Conservation (phyloP, 2,797 vertebrate species). For the Eurystomus glaucurus region DNA sequence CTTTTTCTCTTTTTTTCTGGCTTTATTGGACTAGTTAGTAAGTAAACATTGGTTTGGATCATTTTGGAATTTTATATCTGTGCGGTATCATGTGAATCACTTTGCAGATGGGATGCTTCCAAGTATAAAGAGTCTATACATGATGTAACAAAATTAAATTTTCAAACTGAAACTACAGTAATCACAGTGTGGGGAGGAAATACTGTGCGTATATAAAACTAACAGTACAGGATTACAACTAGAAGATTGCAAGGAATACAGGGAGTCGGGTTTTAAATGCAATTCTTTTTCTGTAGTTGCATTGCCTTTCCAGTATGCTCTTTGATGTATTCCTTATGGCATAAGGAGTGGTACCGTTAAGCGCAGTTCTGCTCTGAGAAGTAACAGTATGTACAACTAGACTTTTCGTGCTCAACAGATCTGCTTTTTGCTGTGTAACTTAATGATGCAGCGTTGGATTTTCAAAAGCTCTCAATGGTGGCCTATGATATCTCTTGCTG, state of each 20-base stretch:
- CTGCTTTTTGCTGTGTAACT: neutral
- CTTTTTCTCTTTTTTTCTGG: fast-evolving
- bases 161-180: neutral
- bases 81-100: neutral
- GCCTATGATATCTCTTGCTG: neutral
- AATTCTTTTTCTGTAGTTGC: neutral
- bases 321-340: neutral
- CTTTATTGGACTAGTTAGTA: neutral
- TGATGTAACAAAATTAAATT: conserved; percentile 15
- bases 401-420: neutral
- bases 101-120: neutral
- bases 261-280: neutral
- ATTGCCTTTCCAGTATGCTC: neutral
- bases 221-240: neutral
- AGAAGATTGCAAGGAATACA: neutral
- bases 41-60: neutral
- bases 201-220: neutral
- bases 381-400: neutral
- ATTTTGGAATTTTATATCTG: neutral
- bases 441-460: neutral
- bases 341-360: neutral
- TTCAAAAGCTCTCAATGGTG: neutral
- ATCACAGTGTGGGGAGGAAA: neutral
- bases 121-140: neutral
- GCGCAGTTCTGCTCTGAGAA: conserved; percentile 1